A percentile compares a stretch with the other conserved stretches of the same genome.
Evolutionary conservation across 2,113 vertebrate species (phyloP).

Genomic region (Arenaria interpres): DNA sequence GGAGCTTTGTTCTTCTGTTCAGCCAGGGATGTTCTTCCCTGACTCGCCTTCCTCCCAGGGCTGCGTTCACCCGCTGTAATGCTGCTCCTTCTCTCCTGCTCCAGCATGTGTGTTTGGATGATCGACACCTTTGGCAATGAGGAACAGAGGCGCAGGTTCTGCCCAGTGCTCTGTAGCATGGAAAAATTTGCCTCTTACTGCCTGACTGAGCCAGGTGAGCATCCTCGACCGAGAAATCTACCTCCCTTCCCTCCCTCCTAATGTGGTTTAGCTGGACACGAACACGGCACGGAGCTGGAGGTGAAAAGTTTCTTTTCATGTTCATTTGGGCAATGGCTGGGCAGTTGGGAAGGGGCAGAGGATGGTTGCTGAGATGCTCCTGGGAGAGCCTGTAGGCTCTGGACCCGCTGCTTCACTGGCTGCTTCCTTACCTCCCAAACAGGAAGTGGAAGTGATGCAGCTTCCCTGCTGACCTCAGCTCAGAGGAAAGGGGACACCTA

Average conservation of each 20-base stretch:
- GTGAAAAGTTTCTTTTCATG: neutral
- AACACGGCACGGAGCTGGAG: rapidly evolving
- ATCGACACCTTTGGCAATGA: slow-evolving; percentile 90
- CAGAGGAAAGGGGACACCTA: slow-evolving; percentile 86
- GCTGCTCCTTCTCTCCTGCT: neutral
- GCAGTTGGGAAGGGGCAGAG: neutral
- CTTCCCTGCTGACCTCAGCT: slow-evolving; percentile 89
- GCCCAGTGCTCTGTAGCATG: slow-evolving; percentile 91
- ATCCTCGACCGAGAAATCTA: neutral
- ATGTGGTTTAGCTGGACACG: neutral
- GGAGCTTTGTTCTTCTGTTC: neutral
- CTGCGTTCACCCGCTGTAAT: neutral
- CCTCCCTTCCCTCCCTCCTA: neutral
- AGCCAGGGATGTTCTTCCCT: neutral
- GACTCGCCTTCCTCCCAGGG: neutral
- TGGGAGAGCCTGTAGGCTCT: neutral
- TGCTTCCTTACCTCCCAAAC: neutral
- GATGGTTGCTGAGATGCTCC: neutral
- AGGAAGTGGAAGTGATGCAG: slow-evolving; percentile 96
- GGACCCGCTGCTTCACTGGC: neutral
- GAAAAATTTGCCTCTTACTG: slow-evolving; percentile 95
- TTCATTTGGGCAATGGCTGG: neutral
- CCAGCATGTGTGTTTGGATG: slow-evolving; percentile 98
- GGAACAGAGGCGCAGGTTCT: slow-evolving; percentile 86
- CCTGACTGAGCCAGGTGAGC: slow-evolving; percentile 94